phyloP scores from a whole-genome alignment of 2,888 invertebrate species.

The Oscheius sp. region DNA sequence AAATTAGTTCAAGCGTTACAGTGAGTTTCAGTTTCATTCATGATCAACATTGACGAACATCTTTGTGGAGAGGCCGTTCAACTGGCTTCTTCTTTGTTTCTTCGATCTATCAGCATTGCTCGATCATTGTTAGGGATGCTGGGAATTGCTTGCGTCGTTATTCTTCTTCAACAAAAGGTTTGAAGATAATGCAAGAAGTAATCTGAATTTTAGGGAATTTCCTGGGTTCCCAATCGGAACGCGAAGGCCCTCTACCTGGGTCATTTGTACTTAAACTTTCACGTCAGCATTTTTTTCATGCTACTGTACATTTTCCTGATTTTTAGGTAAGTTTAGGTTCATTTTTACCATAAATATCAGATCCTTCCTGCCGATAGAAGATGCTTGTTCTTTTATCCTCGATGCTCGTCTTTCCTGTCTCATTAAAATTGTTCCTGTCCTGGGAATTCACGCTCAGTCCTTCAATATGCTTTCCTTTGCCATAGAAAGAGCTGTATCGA shows the following conservation, averaged over 20 bases:
- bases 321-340: not conserved
- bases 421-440: not conserved
- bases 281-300: constrained; percentile 1
- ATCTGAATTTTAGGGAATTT: not conserved
- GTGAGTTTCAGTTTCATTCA: too few species aligned
- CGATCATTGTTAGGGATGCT: not conserved
- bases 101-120: not conserved
- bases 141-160: not conserved
- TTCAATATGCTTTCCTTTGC: constrained; percentile 21
- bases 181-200: too few species aligned
- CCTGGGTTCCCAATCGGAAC: not conserved
- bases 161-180: not conserved
- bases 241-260: constrained; percentile 9
- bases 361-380: not conserved
- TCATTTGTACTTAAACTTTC: constrained; percentile 2
- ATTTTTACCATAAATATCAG: not conserved
- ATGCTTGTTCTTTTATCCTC: not conserved
- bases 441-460: constrained; percentile 11
- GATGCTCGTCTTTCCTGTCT: not conserved
- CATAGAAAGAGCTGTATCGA: constrained; percentile 7
- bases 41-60: not conserved
- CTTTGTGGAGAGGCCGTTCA: constrained; percentile 1
- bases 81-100: not conserved
- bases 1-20: too few species aligned
- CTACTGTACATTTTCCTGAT: not conserved